Evolutionary conservation across 2,888 invertebrate species (phyloP).

Genomic region (Panzeria rudis): DNA sequence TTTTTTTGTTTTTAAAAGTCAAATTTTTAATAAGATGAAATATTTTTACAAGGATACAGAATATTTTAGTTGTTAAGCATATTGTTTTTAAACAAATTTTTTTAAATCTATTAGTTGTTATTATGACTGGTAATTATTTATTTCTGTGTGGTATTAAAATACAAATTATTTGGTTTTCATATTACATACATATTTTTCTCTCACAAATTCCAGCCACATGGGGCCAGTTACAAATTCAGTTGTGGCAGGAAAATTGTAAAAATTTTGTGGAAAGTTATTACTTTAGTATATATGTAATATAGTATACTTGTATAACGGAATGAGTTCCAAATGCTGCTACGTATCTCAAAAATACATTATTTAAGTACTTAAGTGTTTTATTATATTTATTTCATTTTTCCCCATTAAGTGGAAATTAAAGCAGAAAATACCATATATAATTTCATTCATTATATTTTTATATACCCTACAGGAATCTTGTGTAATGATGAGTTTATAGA

Average conservation of each 20-base stretch:
- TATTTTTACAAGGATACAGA: constrained; percentile 16
- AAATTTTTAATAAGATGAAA: constrained; percentile 10
- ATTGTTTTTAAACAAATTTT: constrained; percentile 25
- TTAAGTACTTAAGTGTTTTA: constrained; percentile 71
- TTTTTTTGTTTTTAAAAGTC: neutral
- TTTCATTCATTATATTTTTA: constrained; percentile 35
- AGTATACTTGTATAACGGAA: neutral
- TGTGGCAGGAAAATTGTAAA: neutral
- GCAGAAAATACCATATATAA: constrained; percentile 40
- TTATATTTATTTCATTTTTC: constrained; percentile 44
- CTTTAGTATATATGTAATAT: neutral
- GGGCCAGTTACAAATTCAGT: constrained; percentile 54
- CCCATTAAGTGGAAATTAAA: constrained; percentile 19
- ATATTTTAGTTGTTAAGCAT: neutral
- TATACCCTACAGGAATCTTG: neutral
- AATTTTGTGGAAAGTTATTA: constrained; percentile 41
- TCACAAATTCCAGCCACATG: constrained; percentile 67
- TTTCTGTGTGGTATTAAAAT: constrained; percentile 58
- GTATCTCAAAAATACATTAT: constrained; percentile 56
- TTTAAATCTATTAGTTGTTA: constrained; percentile 40
- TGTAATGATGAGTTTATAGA: neutral
- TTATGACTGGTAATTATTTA: constrained; percentile 63
- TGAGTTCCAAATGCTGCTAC: neutral
- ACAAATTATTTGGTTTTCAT: constrained; percentile 26
- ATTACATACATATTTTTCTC: constrained; percentile 43